These are phyloP conservation scores for Eurosta solidaginis DNA, from an alignment of 1,140 invertebrate species.

Conservation along the genomic window DNA sequence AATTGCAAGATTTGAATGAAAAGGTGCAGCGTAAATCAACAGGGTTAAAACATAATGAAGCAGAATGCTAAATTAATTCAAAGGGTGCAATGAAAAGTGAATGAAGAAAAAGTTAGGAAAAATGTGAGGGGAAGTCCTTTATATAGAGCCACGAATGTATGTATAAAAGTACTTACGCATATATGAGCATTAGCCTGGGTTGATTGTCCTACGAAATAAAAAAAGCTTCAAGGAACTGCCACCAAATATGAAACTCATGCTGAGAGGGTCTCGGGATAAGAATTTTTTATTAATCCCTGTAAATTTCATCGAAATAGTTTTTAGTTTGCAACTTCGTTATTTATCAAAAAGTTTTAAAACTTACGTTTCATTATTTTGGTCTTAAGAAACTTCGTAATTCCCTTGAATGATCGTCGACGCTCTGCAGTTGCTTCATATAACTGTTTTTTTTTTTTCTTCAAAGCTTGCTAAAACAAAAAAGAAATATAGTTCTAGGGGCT, in stretches of 20 bases:
- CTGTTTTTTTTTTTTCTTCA: no score
- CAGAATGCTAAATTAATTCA: background rate
- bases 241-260: background rate
- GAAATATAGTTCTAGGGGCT: no score
- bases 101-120: background rate
- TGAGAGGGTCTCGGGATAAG: background rate
- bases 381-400: no score
- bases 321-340: no score
- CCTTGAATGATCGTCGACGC: no score
- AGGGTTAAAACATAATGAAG: background rate
- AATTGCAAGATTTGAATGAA: background rate
- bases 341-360: no score
- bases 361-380: no score
- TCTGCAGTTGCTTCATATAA: no score
- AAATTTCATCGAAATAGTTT: background rate
- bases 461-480: no score
- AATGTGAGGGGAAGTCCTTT: background rate
- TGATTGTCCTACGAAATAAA: background rate
- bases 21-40: background rate
- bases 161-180: background rate
- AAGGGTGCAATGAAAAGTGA: conserved; percentile 1
- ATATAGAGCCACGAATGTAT: no score
- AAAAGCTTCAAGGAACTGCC: background rate
- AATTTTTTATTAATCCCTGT: background rate
- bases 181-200: background rate